Evolutionary conservation across 2,797 vertebrate genomes (phyloP).

Genomic region (Acipenser ruthenus): DNA sequence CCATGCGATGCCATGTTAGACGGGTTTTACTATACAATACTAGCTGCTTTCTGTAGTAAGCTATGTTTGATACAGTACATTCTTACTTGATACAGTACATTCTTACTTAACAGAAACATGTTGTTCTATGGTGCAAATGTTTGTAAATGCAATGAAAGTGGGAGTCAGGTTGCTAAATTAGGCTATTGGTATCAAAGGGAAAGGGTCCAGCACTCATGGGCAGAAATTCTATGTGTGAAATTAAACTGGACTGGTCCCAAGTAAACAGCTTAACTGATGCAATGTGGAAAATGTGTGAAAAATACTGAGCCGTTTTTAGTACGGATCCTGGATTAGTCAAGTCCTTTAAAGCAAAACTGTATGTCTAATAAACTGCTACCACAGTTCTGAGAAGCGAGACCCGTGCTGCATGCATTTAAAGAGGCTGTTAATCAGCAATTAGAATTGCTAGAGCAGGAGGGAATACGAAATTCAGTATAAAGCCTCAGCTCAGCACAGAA

Average conservation of each 20-base stretch:
- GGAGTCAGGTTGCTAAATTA: background rate
- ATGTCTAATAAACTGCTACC: background rate
- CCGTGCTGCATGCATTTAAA: conserved; percentile 8
- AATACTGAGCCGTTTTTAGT: conserved; percentile 6
- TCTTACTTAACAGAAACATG: too few species aligned
- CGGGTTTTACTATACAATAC: too few species aligned
- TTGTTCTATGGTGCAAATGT: too few species aligned
- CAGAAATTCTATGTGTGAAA: background rate
- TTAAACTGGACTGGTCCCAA: conserved; percentile 8
- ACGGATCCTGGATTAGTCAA: background rate
- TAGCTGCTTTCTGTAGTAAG: too few species aligned
- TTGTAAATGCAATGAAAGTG: background rate
- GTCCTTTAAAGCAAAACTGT: background rate
- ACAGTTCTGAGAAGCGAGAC: conserved; percentile 11
- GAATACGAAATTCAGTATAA: background rate
- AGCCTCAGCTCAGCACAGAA: too few species aligned
- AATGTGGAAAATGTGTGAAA: conserved; percentile 1
- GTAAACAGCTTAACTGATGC: conserved; percentile 5
- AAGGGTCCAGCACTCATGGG: background rate
- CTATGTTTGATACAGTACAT: too few species aligned
- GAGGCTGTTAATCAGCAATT: conserved; percentile 10
- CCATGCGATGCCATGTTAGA: too few species aligned
- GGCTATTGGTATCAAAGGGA: conserved; percentile 5
- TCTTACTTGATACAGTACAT: too few species aligned
- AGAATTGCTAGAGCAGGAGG: background rate